These are phyloP conservation scores for Anaspis maculata DNA, from an alignment of 2,888 invertebrate genomes.

Conservation along the genomic window DNA sequence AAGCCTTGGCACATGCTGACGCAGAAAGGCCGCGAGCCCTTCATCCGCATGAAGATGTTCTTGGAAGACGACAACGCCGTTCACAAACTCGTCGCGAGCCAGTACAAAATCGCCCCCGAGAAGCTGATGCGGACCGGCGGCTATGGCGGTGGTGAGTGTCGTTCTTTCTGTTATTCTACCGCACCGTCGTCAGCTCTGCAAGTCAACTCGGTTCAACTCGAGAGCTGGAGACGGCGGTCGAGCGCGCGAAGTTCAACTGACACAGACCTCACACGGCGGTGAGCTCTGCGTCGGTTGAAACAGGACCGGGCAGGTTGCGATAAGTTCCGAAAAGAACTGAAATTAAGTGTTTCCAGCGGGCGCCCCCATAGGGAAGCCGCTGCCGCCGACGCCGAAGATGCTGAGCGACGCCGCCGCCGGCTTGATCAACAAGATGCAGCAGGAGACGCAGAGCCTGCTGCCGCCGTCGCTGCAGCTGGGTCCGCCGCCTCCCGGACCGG, in stretches of 20 bases:
- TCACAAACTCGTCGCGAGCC: conserved; percentile 90
- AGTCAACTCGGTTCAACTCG: conserved; percentile 10
- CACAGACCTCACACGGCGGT: no score
- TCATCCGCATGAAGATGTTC: conserved; percentile 97
- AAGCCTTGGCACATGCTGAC: conserved; percentile 99
- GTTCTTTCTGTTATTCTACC: neutral
- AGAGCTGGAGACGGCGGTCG: no score
- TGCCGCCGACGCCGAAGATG: conserved; percentile 73
- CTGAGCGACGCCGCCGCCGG: conserved; percentile 61
- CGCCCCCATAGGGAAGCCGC: conserved; percentile 52
- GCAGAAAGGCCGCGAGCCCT: conserved; percentile 92
- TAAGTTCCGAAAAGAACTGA: no score
- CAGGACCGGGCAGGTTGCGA: no score
- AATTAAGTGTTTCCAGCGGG: conserved; percentile 29
- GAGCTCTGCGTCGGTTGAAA: no score
- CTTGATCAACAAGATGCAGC: conserved; percentile 61
- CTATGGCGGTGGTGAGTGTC: conserved; percentile 80
- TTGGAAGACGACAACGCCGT: conserved; percentile 93
- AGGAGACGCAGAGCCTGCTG: conserved; percentile 56
- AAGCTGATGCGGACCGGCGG: conserved; percentile 94
- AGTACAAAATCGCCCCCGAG: conserved; percentile 97
- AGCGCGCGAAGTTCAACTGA: no score
- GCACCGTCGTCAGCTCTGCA: conserved; percentile 4
- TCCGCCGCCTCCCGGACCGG: conserved; percentile 44
- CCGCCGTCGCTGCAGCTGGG: conserved; percentile 46